Conservation (phyloP, 2,888 invertebrate genomes). For the Mechanitis messenoides region DNA sequence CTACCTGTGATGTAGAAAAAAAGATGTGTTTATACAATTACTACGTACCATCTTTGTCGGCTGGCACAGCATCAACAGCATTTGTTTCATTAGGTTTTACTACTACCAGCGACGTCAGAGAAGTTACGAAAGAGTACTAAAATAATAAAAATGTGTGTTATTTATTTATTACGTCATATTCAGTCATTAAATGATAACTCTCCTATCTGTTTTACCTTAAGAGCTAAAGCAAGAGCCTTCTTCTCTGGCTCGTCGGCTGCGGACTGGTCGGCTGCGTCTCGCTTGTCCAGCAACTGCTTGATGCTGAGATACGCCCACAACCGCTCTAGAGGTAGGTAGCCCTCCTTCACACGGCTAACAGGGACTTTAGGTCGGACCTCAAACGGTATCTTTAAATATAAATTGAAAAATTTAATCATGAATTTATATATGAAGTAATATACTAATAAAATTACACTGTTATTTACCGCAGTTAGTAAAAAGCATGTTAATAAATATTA, state of each 20-base stretch:
- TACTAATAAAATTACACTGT: no score
- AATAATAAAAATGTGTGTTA: no score
- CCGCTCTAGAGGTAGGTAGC: slow-evolving; percentile 66
- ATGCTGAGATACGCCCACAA: slow-evolving; percentile 82
- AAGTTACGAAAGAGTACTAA: slow-evolving; percentile 82
- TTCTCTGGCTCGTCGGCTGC: slow-evolving; percentile 56
- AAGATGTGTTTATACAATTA: no score
- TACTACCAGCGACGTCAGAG: slow-evolving; percentile 81
- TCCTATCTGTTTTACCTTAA: slow-evolving; percentile 58
- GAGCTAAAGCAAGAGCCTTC: slow-evolving; percentile 73
- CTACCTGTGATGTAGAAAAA: no score
- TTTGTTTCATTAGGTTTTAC: slow-evolving; percentile 78
- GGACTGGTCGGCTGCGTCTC: slow-evolving; percentile 44
- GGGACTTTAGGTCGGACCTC: slow-evolving; percentile 46
- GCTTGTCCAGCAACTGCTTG: slow-evolving; percentile 78
- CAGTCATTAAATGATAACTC: no score
- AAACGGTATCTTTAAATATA: slow-evolving; percentile 48
- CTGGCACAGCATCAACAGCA: slow-evolving; percentile 69
- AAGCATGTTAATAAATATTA: no score
- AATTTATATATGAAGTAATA: no score
- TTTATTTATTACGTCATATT: no score
- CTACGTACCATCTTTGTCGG: slow-evolving; percentile 43
- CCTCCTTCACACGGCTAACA: slow-evolving; percentile 35
- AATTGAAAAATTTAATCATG: no score
- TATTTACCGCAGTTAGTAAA: no score